Evolutionary conservation across 2,797 vertebrate species (phyloP).

Genomic region (Schizothorax lantsangensis): DNA sequence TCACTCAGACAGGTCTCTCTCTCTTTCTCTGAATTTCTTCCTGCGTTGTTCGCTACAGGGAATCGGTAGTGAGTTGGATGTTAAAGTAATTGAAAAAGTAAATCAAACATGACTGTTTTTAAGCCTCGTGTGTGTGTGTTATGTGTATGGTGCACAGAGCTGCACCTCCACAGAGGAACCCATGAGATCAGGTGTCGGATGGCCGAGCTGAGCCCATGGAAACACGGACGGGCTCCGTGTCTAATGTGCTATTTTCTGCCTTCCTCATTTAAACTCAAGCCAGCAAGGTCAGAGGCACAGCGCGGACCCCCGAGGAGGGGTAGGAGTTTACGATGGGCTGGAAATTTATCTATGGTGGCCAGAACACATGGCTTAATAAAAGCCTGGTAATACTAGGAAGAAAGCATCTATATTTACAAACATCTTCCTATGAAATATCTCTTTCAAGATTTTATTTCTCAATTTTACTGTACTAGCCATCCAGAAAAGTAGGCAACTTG

Average conservation of each 20-base stretch:
- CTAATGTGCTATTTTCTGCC: constrained; percentile 68
- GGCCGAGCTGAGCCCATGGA: constrained; percentile 65
- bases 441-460: background rate
- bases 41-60: constrained; percentile 46
- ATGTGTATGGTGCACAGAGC: constrained; percentile 33
- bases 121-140: background rate
- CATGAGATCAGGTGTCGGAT: constrained; percentile 73
- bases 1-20: constrained; percentile 68
- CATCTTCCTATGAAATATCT: background rate
- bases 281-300: constrained; percentile 64
- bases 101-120: constrained; percentile 10
- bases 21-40: constrained; percentile 40
- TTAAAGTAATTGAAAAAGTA: constrained; percentile 7
- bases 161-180: constrained; percentile 58
- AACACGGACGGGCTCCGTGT: constrained; percentile 58
- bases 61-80: background rate
- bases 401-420: background rate
- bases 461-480: background rate
- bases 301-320: constrained; percentile 23
- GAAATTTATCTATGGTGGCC: background rate
- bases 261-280: constrained; percentile 58
- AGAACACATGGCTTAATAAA: background rate
- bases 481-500: background rate
- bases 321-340: background rate
- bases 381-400: background rate